These are phyloP conservation scores for Neoaliturus tenellus DNA, from an alignment of 2,888 invertebrate species.

Conservation along the genomic window DNA sequence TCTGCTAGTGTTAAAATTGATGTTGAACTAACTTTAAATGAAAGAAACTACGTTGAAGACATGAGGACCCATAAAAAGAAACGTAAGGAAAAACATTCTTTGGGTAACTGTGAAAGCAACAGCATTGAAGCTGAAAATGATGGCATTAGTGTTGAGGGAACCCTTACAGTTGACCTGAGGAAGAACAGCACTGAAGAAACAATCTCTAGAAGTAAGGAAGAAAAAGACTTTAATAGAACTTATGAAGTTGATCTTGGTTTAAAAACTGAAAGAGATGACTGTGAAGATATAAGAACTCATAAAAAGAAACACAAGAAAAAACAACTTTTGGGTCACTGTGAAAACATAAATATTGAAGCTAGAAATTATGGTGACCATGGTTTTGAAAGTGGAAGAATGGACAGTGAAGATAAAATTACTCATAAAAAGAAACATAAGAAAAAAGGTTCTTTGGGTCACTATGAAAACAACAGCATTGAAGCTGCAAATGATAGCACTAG, in stretches of 20 bases:
- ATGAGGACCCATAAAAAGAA: not conserved
- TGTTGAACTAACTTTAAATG: no score
- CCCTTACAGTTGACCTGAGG: not conserved
- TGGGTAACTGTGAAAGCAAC: not conserved
- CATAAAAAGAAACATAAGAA: not conserved
- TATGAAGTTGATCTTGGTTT: no score
- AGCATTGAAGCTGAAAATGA: no score
- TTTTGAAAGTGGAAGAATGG: not conserved
- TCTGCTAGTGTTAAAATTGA: no score
- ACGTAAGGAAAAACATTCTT: not conserved
- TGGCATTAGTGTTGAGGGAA: no score
- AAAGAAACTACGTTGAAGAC: not conserved
- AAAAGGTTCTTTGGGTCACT: not conserved
- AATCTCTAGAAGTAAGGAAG: not conserved
- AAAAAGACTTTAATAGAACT: not conserved
- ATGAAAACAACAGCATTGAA: not conserved
- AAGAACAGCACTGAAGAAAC: not conserved
- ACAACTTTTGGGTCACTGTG: not conserved
- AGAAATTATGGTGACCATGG: not conserved
- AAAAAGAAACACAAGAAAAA: slow-evolving; percentile 63
- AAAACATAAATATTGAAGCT: not conserved
- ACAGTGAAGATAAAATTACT: not conserved
- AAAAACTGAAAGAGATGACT: not conserved
- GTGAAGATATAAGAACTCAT: slow-evolving; percentile 61
- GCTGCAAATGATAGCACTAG: no score